Conservation (phyloP, 2,888 invertebrate species). For the Apodemia mormo region DNA sequence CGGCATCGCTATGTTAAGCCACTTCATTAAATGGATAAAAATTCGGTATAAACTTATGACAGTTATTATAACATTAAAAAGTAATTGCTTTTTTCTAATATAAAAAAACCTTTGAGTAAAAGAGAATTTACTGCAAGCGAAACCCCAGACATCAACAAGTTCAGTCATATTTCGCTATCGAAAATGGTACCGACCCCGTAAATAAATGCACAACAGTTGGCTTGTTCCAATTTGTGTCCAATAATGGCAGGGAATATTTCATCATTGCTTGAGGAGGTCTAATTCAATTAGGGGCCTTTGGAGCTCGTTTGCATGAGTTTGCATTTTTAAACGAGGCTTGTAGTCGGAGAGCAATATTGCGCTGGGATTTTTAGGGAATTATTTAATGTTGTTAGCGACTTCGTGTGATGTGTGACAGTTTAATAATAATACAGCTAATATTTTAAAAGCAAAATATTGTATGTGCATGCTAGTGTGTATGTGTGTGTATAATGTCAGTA, state of each 20-base stretch:
- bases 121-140: not conserved
- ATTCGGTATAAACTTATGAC: too few relatives aligned
- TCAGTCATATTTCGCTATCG: not conserved
- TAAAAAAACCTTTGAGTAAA: not conserved
- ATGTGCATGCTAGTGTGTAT: too few relatives aligned
- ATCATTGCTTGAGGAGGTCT: conserved; percentile 66
- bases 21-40: too few relatives aligned
- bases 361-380: not conserved
- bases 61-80: too few relatives aligned
- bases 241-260: conserved; percentile 65
- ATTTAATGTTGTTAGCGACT: too few relatives aligned
- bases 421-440: too few relatives aligned
- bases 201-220: conserved; percentile 54
- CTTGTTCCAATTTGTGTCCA: conserved; percentile 64
- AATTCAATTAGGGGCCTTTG: conserved; percentile 71
- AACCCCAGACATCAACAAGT: not conserved
- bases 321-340: conserved; percentile 74
- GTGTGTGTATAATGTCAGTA: too few relatives aligned
- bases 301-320: conserved; percentile 79
- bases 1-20: too few relatives aligned
- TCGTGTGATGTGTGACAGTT: too few relatives aligned
- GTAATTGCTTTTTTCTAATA: not conserved
- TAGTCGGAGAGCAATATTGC: conserved; percentile 41
- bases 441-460: too few relatives aligned
- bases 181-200: conserved; percentile 1